These are phyloP conservation scores for Buceros bicornis DNA, from an alignment of 2,797 vertebrate genomes.

Conservation along the genomic window DNA sequence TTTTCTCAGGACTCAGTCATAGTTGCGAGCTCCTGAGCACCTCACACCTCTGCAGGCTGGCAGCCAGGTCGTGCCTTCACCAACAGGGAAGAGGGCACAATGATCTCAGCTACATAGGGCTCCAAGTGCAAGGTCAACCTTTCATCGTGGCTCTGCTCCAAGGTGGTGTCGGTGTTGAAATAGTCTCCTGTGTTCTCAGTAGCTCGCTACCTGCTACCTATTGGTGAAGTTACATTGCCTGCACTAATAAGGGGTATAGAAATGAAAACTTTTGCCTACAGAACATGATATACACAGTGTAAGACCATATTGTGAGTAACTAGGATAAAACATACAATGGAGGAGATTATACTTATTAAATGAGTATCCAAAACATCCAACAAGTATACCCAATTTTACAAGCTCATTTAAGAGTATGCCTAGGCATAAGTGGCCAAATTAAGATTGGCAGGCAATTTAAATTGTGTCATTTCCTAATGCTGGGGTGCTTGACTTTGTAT, in stretches of 20 bases:
- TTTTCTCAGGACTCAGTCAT: neutral
- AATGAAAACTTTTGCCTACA: neutral
- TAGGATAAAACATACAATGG: neutral
- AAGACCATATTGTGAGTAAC: neutral
- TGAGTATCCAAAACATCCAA: neutral
- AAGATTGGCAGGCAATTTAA: neutral
- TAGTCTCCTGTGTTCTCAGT: neutral
- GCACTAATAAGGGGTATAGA: neutral
- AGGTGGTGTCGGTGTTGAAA: neutral
- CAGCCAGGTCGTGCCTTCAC: neutral
- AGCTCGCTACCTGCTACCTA: neutral
- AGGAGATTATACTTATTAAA: neutral
- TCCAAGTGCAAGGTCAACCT: neutral
- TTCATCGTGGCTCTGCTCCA: neutral
- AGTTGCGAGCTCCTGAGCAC: rapidly evolving
- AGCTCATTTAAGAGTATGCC: neutral
- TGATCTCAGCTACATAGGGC: rapidly evolving
- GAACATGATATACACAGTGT: neutral
- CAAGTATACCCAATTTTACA: neutral
- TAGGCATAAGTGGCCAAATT: neutral
- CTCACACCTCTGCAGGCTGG: neutral
- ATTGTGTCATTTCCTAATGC: neutral
- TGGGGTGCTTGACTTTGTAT: neutral
- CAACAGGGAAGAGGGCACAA: rapidly evolving
- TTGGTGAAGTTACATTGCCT: neutral